Base-by-base conservation (phyloP, 2,888 invertebrate species). In the Disparrhopalites patrizii region DNA sequence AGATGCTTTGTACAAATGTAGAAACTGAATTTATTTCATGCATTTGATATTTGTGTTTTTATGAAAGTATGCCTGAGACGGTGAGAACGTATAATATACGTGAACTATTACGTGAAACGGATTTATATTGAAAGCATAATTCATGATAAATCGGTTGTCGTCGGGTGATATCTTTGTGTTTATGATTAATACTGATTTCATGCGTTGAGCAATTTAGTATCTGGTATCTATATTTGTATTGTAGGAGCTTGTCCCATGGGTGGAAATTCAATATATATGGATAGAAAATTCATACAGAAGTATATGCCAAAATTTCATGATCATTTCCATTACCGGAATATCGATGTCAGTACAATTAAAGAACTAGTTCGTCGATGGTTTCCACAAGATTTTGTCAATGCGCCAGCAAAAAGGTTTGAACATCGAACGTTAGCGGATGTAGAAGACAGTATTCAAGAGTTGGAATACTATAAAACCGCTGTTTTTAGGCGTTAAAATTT, bases 201-300 rank as follows among this genome's bases (percentile, higher is more conserved):
- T n/a, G n/a, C n/a, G n/a, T n/a, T n/a, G n/a, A n/a, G n/a, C n/a
- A n/a, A n/a, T 36, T 36, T 36, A 36, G 8, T 52, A 23, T 52
- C 7, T 23, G 13, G 28, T 52, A 52, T n/a, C 43, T 63, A 54
- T 38, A 36, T 58, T 54, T 10, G 23, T 36, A n/a, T 63, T n/a
- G 15, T 75, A 76, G 85, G 85, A 18, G 81, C 81, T 68, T 89
- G 89, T 76, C 90, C 91, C 0, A 77, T 96, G 55, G 94, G 89
- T 10, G 97, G 97, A 0, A 97, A 92, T 81, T 86, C 90, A 61
- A 84, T 96, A 3, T 90, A 91, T 76, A 86, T 89, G 84, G 97
- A 98, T 78, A 83, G 90, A 70, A 73, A 87, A 60, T 98, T 97
- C 79, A 77, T 98, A 27, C 77, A 79, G 13, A 89, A 89, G 80